phyloP scores from a whole-genome alignment of 2,797 vertebrate genomes.

The Leptoclinus maculatus region DNA sequence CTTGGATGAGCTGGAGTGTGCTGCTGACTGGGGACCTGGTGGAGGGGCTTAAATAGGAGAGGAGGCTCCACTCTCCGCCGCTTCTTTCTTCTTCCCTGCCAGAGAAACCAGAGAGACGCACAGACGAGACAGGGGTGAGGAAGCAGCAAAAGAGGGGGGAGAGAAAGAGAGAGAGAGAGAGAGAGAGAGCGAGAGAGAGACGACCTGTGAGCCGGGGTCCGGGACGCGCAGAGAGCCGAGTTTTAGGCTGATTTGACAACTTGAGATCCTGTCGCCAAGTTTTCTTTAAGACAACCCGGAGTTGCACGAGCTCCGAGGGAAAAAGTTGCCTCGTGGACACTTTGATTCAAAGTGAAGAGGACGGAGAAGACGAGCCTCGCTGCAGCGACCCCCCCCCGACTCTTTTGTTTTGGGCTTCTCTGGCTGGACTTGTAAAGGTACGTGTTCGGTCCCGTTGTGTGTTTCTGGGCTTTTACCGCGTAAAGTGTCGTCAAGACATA shows the following conservation, averaged over 20 bases:
- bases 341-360: conserved; percentile 38
- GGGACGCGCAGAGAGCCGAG: conserved; percentile 7
- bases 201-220: conserved; percentile 20
- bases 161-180: not conserved
- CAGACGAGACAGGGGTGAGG: conserved; percentile 7
- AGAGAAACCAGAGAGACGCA: conserved; percentile 68
- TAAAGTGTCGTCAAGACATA: not conserved
- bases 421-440: conserved; percentile 85
- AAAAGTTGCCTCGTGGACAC: conserved; percentile 47
- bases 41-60: conserved; percentile 97
- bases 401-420: conserved; percentile 70
- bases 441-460: conserved; percentile 50
- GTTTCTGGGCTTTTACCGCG: not conserved
- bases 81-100: conserved; percentile 75
- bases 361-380: not conserved
- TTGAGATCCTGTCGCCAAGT: conserved; percentile 13
- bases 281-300: conserved; percentile 20
- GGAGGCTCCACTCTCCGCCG: conserved; percentile 86
- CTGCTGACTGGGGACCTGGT: conserved; percentile 98
- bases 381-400: conserved; percentile 61
- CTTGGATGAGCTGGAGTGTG: conserved; percentile 98
- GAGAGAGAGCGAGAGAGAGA: not conserved
- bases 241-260: conserved; percentile 43
- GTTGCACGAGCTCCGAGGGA: not conserved
- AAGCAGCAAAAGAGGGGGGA: conserved; percentile 13